Evolutionary conservation across 30 jellyfish, hydroid and myxozoan genomes (phyloP).

Genomic region (Hydra vulgaris): DNA sequence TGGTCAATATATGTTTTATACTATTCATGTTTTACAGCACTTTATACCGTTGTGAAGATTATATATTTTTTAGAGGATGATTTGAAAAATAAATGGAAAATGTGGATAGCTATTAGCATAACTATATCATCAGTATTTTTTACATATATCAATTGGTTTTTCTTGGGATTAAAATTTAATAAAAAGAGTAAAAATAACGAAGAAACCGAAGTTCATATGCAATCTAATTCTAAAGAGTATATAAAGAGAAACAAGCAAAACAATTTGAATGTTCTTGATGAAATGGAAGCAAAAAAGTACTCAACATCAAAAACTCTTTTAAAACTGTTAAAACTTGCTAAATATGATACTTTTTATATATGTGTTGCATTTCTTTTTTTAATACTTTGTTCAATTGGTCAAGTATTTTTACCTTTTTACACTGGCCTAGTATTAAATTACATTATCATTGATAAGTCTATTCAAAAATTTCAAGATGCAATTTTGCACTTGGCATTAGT

Average conservation of each 20-base stretch:
- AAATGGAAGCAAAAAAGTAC: neutral
- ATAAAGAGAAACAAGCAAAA: neutral
- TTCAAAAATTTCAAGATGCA: slow-evolving; percentile 51
- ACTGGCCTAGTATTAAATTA: slow-evolving; percentile 66
- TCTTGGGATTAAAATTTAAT: neutral
- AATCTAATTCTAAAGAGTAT: slow-evolving; percentile 14
- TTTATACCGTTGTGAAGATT: slow-evolving; percentile 27
- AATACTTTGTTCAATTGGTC: slow-evolving; percentile 59
- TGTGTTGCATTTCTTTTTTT: slow-evolving; percentile 47
- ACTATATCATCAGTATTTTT: slow-evolving; percentile 30
- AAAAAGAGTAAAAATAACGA: slow-evolving; percentile 2
- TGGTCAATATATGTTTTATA: slow-evolving; percentile 4
- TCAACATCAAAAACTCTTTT: slow-evolving; percentile 24
- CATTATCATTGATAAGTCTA: slow-evolving; percentile 45
- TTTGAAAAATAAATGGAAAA: slow-evolving; percentile 22
- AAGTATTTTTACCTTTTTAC: slow-evolving; percentile 60
- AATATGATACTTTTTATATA: slow-evolving; percentile 42
- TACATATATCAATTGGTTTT: slow-evolving; percentile 31
- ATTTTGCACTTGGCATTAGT: slow-evolving; percentile 47
- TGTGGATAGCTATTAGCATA: slow-evolving; percentile 26
- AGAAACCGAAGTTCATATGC: no score
- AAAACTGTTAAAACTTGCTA: slow-evolving; percentile 44
- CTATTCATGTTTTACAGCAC: slow-evolving; percentile 4
- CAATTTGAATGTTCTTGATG: slow-evolving; percentile 5
- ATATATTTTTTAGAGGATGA: slow-evolving; percentile 66